Percentiles rank a stretch among this genome's conserved stretches.
phyloP scores from a whole-genome alignment of 2,797 vertebrate genomes.

The Bucorvus abyssinicus region DNA sequence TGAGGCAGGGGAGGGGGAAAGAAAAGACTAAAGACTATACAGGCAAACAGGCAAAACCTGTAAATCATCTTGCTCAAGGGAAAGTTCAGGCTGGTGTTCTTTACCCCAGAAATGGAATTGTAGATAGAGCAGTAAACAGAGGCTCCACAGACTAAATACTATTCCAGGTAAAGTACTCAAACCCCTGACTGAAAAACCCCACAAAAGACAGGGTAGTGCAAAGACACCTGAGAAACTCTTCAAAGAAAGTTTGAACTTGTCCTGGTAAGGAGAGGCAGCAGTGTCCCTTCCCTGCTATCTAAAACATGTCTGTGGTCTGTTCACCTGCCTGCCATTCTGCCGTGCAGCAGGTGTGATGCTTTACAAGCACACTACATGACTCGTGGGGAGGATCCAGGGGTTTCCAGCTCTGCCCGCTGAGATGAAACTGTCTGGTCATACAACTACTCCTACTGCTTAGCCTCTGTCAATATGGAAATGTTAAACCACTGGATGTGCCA shows the following conservation, averaged over 20 bases:
- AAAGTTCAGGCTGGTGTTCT: not conserved
- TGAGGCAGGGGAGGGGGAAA: not conserved
- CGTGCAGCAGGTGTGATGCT: not conserved
- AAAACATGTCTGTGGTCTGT: not conserved
- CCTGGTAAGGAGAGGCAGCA: not conserved
- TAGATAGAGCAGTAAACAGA: not conserved
- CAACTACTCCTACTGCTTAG: not conserved
- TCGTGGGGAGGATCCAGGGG: rapidly evolving
- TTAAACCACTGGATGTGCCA: not conserved
- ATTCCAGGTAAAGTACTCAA: not conserved
- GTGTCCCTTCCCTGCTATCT: not conserved
- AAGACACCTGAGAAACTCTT: not conserved
- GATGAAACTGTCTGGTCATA: too few species aligned
- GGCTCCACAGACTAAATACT: not conserved
- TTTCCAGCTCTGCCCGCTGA: not conserved
- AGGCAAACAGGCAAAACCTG: not conserved
- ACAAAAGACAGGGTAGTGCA: not conserved
- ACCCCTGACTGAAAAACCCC: not conserved
- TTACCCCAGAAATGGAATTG: not conserved
- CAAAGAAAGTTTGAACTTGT: not conserved
- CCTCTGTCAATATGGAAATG: not conserved
- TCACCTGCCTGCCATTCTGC: not conserved
- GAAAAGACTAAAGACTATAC: not conserved
- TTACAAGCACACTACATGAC: not conserved
- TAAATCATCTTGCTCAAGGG: not conserved